Base-by-base conservation (phyloP, 1,140 invertebrate genomes). In the Bombyx mandarina region DNA sequence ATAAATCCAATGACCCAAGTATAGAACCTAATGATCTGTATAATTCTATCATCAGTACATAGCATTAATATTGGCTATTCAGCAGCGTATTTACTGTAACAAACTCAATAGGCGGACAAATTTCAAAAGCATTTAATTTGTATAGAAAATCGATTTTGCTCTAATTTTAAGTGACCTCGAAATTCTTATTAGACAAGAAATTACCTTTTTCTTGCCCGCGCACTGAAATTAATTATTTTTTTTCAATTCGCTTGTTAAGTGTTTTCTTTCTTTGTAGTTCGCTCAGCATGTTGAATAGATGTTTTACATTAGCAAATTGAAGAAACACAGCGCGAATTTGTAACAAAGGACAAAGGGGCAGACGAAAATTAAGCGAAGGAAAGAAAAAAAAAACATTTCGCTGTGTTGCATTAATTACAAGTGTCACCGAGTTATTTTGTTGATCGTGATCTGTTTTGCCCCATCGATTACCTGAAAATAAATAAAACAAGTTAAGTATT, bases 381-480 rank as follows among this genome's bases (percentile, higher is more conserved):
- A 54, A 50, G n/a, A 12, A 54, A 44, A 54, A 12, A 54, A 50
- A 43, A 9, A 6, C 10, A 54, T 43, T 54, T 52, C 47, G 42
- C 22, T 18, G n/a, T 10, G 53, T 43, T 54, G 47, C 43, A 44
- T 43, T 44, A 44, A 44, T 54, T 54, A 12, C 43, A 54, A 54
- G 10, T 54, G 26, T 35, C 4, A 5, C 26, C 26, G 26, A 5
- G 26, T 5, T 35, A 35, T 35, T 35, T 35, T 35, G 26, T 5
- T 35, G 4, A 5, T 5, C 26, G 4, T 35, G 26, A 35, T 35
- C 26, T 3, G 26, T 49, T 49, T 54, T 44, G 53, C 60, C 12
- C 12, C 54, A 55, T 54, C 50, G 47, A 46, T 63, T 63, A 61
- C 65, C 65, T 67, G 62, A 12, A 35, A 55, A 57, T 52, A 58